Base-by-base conservation (phyloP, 2,888 invertebrate genomes). In the Sarcophaga carnaria region DNA sequence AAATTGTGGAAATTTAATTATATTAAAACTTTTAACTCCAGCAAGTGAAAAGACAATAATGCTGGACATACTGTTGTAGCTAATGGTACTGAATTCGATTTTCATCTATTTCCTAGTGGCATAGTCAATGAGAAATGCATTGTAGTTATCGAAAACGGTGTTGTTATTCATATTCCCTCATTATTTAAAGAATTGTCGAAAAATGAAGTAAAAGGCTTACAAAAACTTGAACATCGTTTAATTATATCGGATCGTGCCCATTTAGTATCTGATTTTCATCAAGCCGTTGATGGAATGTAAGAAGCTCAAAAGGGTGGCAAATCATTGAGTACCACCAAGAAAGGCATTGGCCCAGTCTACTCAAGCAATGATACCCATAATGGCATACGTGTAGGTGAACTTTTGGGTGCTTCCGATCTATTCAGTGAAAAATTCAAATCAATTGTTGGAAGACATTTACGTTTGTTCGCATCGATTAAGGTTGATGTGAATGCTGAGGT, bases 11-110 rank as follows among this genome's bases (percentile, higher is more conserved):
- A 25, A 25, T 25, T 25, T 25, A 25, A 25, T 25, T 25, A 25
- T 25, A 25, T 25, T 25, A 25, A 25, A 25, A 25, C 25, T 2
- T 25, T 25, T 2, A 25, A 25, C 3, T 25, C 25, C 25, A 25
- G 3, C 25, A 25, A 25, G 25, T 25, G 25, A 25, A 25, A 25
- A 25, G 99, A 99, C 88, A 99, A 99, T 94, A 99, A 99, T 95
- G 99, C 99, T 81, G 99, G 99, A 22, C 99, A 99, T 94, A 99
- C 99, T 0, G 99, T 99, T 59, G 99, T 99, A 59, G 98, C 98
- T 60, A 96, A 97, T 91, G 98, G 97, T 87, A 95, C 96, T 85
- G 97, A 97, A 94, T 99, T 98, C 94, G 98, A 99, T 94, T 99
- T 99, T 94, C 99, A 99, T 94, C 95, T 99, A 86, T 95, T 99